phyloP scores from a whole-genome alignment of 2,113 vertebrate species.

The Peromyscus maniculatus region DNA sequence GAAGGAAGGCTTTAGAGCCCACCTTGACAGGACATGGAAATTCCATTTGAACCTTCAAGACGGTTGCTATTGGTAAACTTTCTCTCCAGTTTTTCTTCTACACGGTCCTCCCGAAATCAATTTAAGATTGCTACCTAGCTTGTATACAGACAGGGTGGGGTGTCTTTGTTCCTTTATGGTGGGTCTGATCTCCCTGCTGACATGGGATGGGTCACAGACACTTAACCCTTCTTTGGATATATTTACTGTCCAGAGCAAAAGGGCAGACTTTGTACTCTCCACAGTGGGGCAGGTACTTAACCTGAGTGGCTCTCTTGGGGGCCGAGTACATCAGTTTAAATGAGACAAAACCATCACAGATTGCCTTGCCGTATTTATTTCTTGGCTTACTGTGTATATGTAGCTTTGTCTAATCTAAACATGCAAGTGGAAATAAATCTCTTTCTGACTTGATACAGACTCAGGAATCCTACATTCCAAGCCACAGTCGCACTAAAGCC shows the following conservation, averaged over 20 bases:
- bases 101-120: neutral
- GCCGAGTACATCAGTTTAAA: neutral
- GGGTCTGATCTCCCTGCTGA: neutral
- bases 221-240: neutral
- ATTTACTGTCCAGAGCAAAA: neutral
- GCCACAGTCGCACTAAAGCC: fast-evolving
- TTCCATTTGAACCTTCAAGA: too few species aligned
- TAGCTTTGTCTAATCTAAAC: neutral
- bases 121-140: neutral
- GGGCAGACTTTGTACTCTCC: neutral
- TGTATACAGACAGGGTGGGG: neutral
- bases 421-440: neutral
- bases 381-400: neutral
- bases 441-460: neutral
- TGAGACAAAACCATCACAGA: too few species aligned
- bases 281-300: neutral
- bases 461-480: neutral
- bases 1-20: neutral
- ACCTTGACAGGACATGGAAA: neutral
- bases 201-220: neutral
- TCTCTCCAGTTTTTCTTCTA: neutral
- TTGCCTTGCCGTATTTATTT: too few species aligned
- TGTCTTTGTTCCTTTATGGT: neutral
- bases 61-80: neutral
- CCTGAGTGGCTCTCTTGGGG: too few species aligned